These are phyloP conservation scores for Clarias magur DNA, from an alignment of 2,113 vertebrate species.

Conservation along the genomic window DNA sequence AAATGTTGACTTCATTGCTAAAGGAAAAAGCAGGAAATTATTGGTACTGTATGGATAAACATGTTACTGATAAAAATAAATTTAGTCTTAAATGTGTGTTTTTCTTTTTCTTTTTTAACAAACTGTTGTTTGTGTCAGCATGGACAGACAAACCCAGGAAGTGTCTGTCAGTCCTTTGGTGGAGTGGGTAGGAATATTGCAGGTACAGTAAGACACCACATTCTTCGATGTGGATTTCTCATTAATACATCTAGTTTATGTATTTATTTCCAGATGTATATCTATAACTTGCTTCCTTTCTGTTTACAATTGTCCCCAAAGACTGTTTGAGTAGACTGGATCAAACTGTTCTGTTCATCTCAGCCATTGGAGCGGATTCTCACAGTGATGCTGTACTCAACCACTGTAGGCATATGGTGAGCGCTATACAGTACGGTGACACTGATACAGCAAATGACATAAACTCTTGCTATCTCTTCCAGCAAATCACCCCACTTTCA, in stretches of 20 bases:
- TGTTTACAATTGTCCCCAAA: conserved; percentile 53
- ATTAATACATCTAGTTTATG: neutral
- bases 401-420: conserved; percentile 85
- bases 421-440: conserved; percentile 26
- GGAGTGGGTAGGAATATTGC: conserved; percentile 88
- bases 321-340: conserved; percentile 85
- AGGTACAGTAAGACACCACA: conserved; percentile 63
- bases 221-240: neutral
- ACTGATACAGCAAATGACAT: neutral
- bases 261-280: neutral
- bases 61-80: neutral
- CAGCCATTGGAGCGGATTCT: conserved; percentile 80
- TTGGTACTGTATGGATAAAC: conserved; percentile 65
- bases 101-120: neutral
- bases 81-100: neutral
- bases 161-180: conserved; percentile 80
- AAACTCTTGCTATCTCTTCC: no score
- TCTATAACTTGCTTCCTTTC: neutral
- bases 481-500: no score
- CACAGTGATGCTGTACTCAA: conserved; percentile 76
- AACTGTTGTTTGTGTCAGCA: conserved; percentile 66
- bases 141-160: conserved; percentile 84
- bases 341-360: conserved; percentile 77
- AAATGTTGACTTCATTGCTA: conserved; percentile 87
- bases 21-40: conserved; percentile 74